Percentiles rank a stretch among this genome's conserved stretches.
These are phyloP conservation scores for Hedychridium roseum DNA, from an alignment of 2,888 invertebrate genomes.

Conservation along the genomic window DNA sequence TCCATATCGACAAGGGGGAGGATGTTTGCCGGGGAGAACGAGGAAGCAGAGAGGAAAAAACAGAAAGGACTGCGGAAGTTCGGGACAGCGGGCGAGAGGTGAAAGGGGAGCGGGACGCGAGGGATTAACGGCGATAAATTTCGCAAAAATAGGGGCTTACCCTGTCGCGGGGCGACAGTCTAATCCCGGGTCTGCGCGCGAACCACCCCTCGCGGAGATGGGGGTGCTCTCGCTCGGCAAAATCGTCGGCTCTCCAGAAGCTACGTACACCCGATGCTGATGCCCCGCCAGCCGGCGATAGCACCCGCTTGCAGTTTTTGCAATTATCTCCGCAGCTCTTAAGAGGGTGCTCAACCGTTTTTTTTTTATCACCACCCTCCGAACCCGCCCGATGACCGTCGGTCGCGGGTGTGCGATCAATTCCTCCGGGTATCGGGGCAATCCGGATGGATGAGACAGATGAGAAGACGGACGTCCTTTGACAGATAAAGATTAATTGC, in stretches of 20 bases:
- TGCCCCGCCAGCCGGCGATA: conserved; percentile 18
- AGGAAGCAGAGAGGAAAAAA: conserved; percentile 21
- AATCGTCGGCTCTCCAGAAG: conserved; percentile 34
- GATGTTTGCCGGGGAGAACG: conserved; percentile 11
- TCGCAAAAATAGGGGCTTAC: conserved; percentile 64
- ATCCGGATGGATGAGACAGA: no score
- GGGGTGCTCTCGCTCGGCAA: conserved; percentile 29
- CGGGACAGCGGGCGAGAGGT: conserved; percentile 17
- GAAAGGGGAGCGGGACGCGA: conserved; percentile 43
- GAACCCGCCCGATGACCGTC: no score
- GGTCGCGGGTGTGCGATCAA: not conserved
- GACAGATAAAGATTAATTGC: no score
- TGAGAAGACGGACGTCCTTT: no score
- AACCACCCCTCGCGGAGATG: conserved; percentile 36
- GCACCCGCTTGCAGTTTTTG: conserved; percentile 45
- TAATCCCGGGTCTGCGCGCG: conserved; percentile 56
- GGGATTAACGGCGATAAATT: conserved; percentile 65
- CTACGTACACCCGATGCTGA: conserved; percentile 1
- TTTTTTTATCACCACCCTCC: conserved; percentile 29
- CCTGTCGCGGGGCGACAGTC: conserved; percentile 62
- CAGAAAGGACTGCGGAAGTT: conserved; percentile 17
- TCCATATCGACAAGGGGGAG: conserved; percentile 50
- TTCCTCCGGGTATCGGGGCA: no score
- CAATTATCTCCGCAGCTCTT: conserved; percentile 51
- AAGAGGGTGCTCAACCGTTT: conserved; percentile 23